Conservation (phyloP, 2,797 vertebrate genomes). For the Sternarchorhynchus goeldii region DNA sequence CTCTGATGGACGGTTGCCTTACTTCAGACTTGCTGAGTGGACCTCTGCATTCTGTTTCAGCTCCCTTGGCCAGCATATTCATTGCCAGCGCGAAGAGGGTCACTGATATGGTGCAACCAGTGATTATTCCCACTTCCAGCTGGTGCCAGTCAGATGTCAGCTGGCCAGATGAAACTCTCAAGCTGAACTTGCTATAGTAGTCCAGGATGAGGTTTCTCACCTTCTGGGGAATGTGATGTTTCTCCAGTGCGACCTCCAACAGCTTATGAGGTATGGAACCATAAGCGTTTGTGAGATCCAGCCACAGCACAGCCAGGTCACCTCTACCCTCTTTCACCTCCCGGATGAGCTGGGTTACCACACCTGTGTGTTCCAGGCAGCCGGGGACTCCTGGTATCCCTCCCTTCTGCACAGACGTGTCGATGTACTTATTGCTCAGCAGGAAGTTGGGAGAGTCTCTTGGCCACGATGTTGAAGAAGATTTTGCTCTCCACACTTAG, state of each 20-base stretch:
- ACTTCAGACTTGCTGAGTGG: slow-evolving; percentile 32
- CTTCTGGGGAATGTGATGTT: background rate
- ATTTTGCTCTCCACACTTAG: slow-evolving; percentile 31
- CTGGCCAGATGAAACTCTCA: background rate
- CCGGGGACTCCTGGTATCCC: slow-evolving; percentile 14
- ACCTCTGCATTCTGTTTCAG: background rate
- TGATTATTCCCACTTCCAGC: background rate
- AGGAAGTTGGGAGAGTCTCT: slow-evolving; percentile 11
- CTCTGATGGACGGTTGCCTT: slow-evolving; percentile 47
- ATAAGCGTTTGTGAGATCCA: background rate
- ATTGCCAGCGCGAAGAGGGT: background rate
- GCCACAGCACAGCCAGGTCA: slow-evolving; percentile 7
- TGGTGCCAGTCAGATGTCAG: slow-evolving; percentile 3
- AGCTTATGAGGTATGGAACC: slow-evolving; percentile 44
- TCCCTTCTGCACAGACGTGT: slow-evolving; percentile 17
- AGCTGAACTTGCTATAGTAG: slow-evolving; percentile 4
- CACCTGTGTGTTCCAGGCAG: slow-evolving; percentile 1
- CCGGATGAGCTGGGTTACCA: slow-evolving; percentile 22
- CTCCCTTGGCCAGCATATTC: background rate
- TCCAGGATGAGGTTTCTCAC: slow-evolving; percentile 1
- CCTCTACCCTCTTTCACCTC: background rate
- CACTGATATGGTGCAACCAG: slow-evolving; percentile 8
- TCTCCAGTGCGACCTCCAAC: background rate
- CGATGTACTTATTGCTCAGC: slow-evolving; percentile 26
- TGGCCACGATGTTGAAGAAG: slow-evolving; percentile 24